phyloP scores from a whole-genome alignment of 2,113 vertebrate genomes.

The Nanorana parkeri region DNA sequence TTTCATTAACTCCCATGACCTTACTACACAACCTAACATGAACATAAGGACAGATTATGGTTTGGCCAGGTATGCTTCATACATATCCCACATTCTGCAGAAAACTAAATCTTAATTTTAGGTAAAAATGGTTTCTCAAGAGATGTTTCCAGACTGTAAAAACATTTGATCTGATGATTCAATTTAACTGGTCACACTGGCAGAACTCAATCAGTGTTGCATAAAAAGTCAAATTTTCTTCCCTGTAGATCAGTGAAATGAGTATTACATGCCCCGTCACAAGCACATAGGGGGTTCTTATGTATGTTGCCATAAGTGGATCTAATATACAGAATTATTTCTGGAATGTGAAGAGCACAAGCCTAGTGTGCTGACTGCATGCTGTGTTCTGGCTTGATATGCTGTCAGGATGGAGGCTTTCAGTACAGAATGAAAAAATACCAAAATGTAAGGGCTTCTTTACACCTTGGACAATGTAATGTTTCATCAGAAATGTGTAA shows the following conservation, averaged over 20 bases:
- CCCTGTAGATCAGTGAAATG: not conserved
- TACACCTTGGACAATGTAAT: no score
- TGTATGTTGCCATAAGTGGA: constrained; percentile 46
- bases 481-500: no score
- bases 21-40: not conserved
- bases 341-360: constrained; percentile 51
- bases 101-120: no score
- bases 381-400: constrained; percentile 14
- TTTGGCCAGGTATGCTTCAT: not conserved
- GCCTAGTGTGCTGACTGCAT: not conserved
- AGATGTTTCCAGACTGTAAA: not conserved
- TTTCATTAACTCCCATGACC: constrained; percentile 44
- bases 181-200: not conserved
- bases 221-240: not conserved
- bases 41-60: not conserved
- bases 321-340: constrained; percentile 50
- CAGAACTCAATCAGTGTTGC: not conserved
- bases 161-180: not conserved
- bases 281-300: constrained; percentile 12
- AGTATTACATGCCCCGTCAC: constrained; percentile 18
- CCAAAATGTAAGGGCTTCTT: not conserved
- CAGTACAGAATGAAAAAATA: constrained; percentile 10
- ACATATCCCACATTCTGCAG: not conserved
- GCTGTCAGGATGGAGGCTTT: constrained; percentile 20
- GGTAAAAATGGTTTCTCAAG: no score